A percentile compares a stretch with the other conserved stretches of the same genome.
phyloP scores from a whole-genome alignment of 2,888 invertebrate genomes.

The Cerceris ruficornis region DNA sequence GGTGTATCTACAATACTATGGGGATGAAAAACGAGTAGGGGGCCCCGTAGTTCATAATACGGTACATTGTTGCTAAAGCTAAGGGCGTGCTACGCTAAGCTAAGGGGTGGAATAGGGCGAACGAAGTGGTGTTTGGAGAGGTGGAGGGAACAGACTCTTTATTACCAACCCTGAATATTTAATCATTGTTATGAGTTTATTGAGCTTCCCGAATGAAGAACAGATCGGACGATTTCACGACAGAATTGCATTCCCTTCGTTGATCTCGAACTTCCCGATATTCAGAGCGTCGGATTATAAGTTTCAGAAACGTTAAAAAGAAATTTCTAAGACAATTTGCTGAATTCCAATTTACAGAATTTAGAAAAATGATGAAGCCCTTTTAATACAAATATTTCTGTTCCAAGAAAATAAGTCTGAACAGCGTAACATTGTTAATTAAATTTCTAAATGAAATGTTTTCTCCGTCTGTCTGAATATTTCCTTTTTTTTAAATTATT shows the following conservation, averaged over 20 bases:
- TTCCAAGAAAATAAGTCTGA: too few relatives aligned
- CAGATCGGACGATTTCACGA: conserved; percentile 34
- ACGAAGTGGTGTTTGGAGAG: conserved; percentile 68
- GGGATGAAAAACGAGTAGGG: conserved; percentile 58
- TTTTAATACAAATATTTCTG: too few relatives aligned
- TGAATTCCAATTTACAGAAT: too few relatives aligned
- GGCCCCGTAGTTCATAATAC: conserved; percentile 72
- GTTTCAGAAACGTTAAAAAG: too few relatives aligned
- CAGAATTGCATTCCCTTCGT: conserved; percentile 17
- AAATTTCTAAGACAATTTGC: too few relatives aligned
- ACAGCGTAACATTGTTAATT: too few relatives aligned
- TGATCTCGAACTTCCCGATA: not conserved
- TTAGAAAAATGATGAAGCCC: too few relatives aligned
- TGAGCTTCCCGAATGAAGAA: conserved; percentile 57
- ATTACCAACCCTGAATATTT: conserved; percentile 77
- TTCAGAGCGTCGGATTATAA: not conserved
- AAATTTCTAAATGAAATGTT: too few relatives aligned
- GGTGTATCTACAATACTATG: conserved; percentile 50
- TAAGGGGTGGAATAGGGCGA: conserved; percentile 63
- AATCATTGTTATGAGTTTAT: conserved; percentile 78
- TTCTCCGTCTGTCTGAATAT: too few relatives aligned
- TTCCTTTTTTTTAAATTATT: too few relatives aligned
- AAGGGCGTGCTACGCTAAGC: conserved; percentile 72
- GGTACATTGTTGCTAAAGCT: conserved; percentile 76
- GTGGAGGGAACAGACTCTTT: conserved; percentile 63